These are phyloP conservation scores for Drosophila athabasca DNA, from an alignment of 1,140 invertebrate genomes.

Conservation along the genomic window DNA sequence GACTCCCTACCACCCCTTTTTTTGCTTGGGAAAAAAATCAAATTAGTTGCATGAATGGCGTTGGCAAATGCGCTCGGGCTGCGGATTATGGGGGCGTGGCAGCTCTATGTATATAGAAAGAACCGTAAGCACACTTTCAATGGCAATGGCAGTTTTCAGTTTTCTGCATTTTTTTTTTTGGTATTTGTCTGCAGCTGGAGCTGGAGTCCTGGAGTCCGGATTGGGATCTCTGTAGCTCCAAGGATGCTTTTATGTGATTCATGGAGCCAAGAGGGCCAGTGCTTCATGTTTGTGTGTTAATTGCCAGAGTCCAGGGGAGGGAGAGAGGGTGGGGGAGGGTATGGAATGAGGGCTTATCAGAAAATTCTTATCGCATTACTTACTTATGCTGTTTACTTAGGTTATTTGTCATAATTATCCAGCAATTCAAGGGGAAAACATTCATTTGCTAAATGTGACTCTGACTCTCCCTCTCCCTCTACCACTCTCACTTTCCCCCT, in stretches of 20 bases:
- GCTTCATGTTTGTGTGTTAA: slow-evolving; percentile 70
- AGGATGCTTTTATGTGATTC: slow-evolving; percentile 51
- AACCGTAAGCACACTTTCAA: slow-evolving; percentile 16
- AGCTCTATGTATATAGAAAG: not conserved
- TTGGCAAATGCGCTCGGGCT: slow-evolving; percentile 57
- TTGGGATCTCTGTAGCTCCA: not conserved
- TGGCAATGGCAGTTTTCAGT: not conserved
- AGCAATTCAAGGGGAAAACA: slow-evolving; percentile 30
- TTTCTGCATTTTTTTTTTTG: not conserved
- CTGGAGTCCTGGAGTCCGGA: slow-evolving; percentile 19
- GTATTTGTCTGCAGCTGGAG: not conserved
- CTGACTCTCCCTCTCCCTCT: too few species aligned
- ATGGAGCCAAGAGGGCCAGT: slow-evolving; percentile 28
- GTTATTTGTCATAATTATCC: slow-evolving; percentile 66
- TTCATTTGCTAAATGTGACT: slow-evolving; percentile 34
- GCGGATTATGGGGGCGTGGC: slow-evolving; percentile 62
- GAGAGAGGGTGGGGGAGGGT: not conserved
- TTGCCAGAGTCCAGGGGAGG: slow-evolving; percentile 33
- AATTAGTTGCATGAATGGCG: slow-evolving; percentile 78
- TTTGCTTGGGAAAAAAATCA: slow-evolving; percentile 54
- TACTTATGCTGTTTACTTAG: slow-evolving; percentile 58
- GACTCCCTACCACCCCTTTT: not conserved
- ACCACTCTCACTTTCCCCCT: not conserved
- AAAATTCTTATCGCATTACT: slow-evolving; percentile 65
- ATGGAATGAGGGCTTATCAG: slow-evolving; percentile 31